Conservation (phyloP, 2,797 vertebrate genomes). For the Notolepis coatsorum region DNA sequence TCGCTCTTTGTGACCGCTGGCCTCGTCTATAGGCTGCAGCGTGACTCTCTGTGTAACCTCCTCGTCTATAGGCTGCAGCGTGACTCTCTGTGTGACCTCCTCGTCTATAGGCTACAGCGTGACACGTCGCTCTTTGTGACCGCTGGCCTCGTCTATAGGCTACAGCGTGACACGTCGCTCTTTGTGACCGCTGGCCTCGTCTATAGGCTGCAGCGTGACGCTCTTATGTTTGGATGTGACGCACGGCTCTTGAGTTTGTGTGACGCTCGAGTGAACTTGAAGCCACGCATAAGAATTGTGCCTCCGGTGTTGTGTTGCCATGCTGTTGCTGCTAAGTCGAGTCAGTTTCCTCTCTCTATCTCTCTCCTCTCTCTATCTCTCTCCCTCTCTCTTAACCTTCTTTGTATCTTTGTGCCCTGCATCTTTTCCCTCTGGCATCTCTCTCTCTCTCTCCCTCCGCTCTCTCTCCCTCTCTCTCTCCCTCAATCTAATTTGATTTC, state of each 20-base stretch:
- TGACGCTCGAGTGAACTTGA: background rate
- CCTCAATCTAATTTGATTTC: background rate
- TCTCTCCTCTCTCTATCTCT: background rate
- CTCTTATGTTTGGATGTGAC: conserved; percentile 4
- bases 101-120: background rate
- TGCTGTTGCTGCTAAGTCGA: background rate
- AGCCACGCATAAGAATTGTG: conserved; percentile 19
- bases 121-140: background rate
- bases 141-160: background rate
- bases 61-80: background rate
- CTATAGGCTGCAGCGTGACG: background rate
- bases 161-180: background rate
- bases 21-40: background rate
- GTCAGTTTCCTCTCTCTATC: background rate
- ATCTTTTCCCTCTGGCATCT: too few relatives aligned
- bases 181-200: background rate
- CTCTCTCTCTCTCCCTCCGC: background rate
- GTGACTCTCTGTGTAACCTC: background rate
- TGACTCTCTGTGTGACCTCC: background rate
- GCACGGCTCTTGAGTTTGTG: background rate
- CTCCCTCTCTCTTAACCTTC: too few relatives aligned
- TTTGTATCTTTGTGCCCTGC: background rate
- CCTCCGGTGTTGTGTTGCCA: background rate
- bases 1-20: background rate
- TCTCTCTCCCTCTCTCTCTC: background rate